Conservation (phyloP, 92 coral and sea anemone species). For the Epizoanthus ramosus region DNA sequence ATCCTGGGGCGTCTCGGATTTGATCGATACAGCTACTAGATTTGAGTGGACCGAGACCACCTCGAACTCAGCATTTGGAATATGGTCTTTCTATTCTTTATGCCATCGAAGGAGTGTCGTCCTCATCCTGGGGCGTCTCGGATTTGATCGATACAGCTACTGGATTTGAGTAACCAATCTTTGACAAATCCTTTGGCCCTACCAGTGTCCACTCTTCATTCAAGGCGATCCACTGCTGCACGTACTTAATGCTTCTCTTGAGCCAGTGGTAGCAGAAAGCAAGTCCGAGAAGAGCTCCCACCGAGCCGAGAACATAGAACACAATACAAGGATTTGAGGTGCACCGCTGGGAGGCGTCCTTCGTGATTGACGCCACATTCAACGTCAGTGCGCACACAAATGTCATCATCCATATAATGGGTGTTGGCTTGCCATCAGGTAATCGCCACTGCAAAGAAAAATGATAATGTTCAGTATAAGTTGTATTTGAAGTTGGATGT, state of each 20-base stretch:
- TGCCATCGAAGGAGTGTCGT: background rate
- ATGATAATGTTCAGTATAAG: background rate
- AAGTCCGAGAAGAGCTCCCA: conserved; percentile 86
- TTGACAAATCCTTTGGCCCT: conserved; percentile 54
- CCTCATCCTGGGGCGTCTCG: conserved; percentile 10
- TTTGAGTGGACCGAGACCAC: conserved; percentile 6
- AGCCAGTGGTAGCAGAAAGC: conserved; percentile 91
- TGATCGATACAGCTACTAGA: conserved; percentile 64
- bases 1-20: conserved; percentile 40
- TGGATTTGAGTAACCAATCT: conserved; percentile 70
- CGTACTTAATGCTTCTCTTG: conserved; percentile 74
- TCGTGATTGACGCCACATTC: conserved; percentile 86
- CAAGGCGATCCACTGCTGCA: conserved; percentile 82
- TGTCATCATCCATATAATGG: conserved; percentile 86
- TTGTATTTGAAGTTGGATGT: background rate
- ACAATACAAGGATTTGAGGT: conserved; percentile 88
- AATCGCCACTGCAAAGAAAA: conserved; percentile 80
- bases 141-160: conserved; percentile 72
- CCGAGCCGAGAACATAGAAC: conserved; percentile 92
- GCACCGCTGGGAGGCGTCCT: conserved; percentile 93
- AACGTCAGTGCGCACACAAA: conserved; percentile 87
- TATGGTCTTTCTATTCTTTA: too few relatives aligned
- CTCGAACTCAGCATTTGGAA: too few relatives aligned
- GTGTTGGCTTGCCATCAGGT: conserved; percentile 94
- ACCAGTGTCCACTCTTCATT: conserved; percentile 95